Conservation (phyloP, 2,888 invertebrate species). For the Oligia strigilis region DNA sequence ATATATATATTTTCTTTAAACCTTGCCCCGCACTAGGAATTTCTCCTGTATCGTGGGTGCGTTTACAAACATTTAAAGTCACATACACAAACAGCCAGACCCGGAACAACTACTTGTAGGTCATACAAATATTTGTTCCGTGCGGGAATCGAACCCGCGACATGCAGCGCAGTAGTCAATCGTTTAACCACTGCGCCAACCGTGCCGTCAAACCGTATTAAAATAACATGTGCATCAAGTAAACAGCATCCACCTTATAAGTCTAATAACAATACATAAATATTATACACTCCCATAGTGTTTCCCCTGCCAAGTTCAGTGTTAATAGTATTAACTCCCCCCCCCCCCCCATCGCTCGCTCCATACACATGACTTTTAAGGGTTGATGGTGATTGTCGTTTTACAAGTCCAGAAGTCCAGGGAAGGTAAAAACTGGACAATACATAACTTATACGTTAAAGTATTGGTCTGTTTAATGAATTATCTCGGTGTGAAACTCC, state of each 20-base stretch:
- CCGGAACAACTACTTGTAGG: no score
- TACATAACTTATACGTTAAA: constrained; percentile 16
- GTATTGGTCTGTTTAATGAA: constrained; percentile 1
- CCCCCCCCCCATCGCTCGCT: not conserved
- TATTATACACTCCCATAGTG: not conserved
- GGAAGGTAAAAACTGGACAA: constrained; percentile 9
- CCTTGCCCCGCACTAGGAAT: no score
- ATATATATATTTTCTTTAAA: no score
- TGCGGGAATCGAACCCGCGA: no score
- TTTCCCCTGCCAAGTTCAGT: not conserved
- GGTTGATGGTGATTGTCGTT: constrained; percentile 21
- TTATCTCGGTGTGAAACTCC: constrained; percentile 16
- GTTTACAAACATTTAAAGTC: no score
- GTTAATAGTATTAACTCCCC: constrained; percentile 4
- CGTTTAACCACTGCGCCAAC: no score
- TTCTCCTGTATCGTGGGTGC: no score
- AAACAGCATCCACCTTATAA: not conserved
- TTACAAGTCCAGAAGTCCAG: constrained; percentile 22
- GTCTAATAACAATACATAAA: not conserved
- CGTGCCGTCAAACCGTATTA: no score
- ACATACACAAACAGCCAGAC: no score
- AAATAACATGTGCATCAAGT: not conserved
- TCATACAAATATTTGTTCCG: no score
- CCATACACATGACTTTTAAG: not conserved
- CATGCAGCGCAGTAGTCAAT: no score